Percentiles rank a stretch among this genome's conserved stretches.
These are phyloP conservation scores for Eurystomus glaucurus DNA, from an alignment of 2,797 vertebrate genomes.

Conservation along the genomic window DNA sequence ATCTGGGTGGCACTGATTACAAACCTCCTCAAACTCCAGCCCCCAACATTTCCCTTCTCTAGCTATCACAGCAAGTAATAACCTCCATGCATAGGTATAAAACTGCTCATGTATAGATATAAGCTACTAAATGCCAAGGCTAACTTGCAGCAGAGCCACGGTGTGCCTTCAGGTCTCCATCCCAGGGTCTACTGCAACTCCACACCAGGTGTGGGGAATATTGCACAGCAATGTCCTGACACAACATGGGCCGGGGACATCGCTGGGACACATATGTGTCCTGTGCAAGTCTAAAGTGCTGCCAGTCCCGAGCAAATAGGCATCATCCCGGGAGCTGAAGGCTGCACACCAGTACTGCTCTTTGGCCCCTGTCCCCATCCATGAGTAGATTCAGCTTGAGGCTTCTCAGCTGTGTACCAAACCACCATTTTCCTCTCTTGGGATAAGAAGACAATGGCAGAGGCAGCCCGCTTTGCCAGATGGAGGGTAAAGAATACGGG, in stretches of 20 bases:
- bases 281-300: background rate
- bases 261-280: accelerated
- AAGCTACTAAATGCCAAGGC: background rate
- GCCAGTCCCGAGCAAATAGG: accelerated
- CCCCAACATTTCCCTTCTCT: background rate
- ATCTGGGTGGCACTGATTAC: background rate
- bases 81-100: background rate
- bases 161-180: background rate
- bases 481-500: background rate
- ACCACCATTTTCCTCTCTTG: background rate
- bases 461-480: background rate
- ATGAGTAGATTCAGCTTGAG: background rate
- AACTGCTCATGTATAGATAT: background rate
- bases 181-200: background rate
- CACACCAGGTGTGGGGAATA: background rate
- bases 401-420: background rate
- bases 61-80: background rate
- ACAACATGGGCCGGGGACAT: accelerated
- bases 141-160: background rate
- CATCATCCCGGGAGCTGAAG: accelerated
- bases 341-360: background rate
- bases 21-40: background rate
- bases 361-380: background rate
- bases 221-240: background rate
- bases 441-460: background rate